Base-by-base conservation (phyloP, 2,113 vertebrate genomes). In the Tenrec ecaudatus region DNA sequence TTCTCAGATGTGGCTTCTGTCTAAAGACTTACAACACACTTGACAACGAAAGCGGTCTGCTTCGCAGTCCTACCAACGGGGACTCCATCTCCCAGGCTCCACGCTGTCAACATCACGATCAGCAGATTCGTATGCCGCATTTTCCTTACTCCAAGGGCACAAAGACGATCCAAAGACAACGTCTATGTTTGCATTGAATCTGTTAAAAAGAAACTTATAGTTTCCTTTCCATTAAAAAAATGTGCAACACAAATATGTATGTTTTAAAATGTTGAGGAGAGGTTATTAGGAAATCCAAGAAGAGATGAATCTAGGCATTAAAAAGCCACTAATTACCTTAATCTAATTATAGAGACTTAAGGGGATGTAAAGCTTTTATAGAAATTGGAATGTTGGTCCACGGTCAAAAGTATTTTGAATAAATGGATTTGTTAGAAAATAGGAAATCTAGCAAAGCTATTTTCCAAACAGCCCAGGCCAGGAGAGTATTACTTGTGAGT, bases 1-100 rank as follows among this genome's bases (percentile, higher is more conserved):
- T 86, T 57, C 82, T 96, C 86, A 96, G 94, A 92, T 95, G 92
- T 94, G 40, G 40, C 85, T 95, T 96, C 68, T 85, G 84, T 89
- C 80, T 85, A 92, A 94, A 95, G 17, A 60, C 95, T 96, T 87
- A 92, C 60, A 97, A 57, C 82, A 93, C 11, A 23, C 60, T 62
- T 62, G 7, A 62, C 22, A 62, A 62, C 12, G 60, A 80, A 29
- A 0, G 88, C 92, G 0, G 3, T 89, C 43, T 85, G 53, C 47
- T 29, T 73, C 82, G 88, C 11, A 36, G 79, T 5, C 0, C 78
- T 73, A n/a, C 85, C 83, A 78, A 66, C 5, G 93, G 66, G 0
- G 2, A 31, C 64, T 27, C 10, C 73, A 4, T 12, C 0, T 33
- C 43, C 43, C 15, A 36, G 81, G 69, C 43, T 36, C 40, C 40